Conservation (phyloP, 2,888 invertebrate species). For the Drosophila monieri region DNA sequence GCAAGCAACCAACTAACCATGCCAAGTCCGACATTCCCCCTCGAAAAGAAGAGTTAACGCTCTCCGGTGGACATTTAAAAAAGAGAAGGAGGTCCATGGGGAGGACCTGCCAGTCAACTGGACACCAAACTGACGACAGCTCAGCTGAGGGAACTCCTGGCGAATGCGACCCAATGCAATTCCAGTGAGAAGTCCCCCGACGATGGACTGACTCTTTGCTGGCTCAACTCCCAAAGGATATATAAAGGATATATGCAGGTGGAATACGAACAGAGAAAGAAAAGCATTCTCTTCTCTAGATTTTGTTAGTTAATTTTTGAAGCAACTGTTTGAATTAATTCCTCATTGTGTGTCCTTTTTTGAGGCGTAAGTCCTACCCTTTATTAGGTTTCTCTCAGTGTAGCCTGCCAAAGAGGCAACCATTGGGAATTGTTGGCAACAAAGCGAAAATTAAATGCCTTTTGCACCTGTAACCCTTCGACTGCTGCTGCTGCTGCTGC, state of each 20-base stretch:
- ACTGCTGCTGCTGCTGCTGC: neutral
- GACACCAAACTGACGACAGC: constrained; percentile 73
- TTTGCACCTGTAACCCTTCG: constrained; percentile 15
- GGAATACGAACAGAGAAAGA: constrained; percentile 13
- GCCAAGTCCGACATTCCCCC: constrained; percentile 1
- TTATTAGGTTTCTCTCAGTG: neutral
- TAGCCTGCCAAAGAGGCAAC: constrained; percentile 14
- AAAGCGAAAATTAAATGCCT: constrained; percentile 53
- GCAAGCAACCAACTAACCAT: constrained; percentile 40
- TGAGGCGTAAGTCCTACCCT: neutral
- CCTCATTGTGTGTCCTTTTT: neutral
- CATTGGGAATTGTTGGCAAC: constrained; percentile 14
- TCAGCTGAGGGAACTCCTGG: constrained; percentile 53
- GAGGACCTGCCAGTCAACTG: constrained; percentile 66
- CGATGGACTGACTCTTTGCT: constrained; percentile 24
- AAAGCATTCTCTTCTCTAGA: neutral
- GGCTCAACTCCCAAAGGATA: constrained; percentile 16
- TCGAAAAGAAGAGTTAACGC: constrained; percentile 61
- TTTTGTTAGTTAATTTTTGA: neutral
- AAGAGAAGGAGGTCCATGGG: constrained; percentile 39
- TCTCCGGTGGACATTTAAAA: constrained; percentile 64
- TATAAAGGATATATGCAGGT: constrained; percentile 25
- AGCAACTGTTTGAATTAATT: neutral
- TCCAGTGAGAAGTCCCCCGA: constrained; percentile 22
- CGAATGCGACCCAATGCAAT: constrained; percentile 6